These are phyloP conservation scores for Dione juno DNA, from an alignment of 2,888 invertebrate genomes.

Conservation along the genomic window DNA sequence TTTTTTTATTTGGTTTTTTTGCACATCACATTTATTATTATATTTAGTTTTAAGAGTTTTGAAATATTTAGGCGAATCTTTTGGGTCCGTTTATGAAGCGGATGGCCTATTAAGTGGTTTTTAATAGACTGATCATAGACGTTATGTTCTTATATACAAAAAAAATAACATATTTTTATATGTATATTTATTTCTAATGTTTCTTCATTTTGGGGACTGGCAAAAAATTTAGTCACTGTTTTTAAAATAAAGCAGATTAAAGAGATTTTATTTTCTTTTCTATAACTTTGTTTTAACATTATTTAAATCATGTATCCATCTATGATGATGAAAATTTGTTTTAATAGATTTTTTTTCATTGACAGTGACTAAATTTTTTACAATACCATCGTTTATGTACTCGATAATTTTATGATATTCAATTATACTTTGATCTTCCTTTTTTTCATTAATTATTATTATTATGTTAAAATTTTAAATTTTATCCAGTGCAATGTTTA, in stretches of 20 bases:
- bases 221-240: slow-evolving; percentile 24
- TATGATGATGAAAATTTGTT: not conserved
- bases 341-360: not conserved
- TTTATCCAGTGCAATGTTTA: slow-evolving; percentile 41
- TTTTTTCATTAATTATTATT: slow-evolving; percentile 6
- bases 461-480: slow-evolving; percentile 26
- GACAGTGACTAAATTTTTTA: not conserved
- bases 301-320: not conserved
- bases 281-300: not conserved
- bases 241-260: not conserved
- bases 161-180: slow-evolving; percentile 39
- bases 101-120: slow-evolving; percentile 68
- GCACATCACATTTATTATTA: slow-evolving; percentile 39
- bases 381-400: not conserved
- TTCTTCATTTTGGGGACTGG: slow-evolving; percentile 12
- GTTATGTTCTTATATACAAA: slow-evolving; percentile 38
- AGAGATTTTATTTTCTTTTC: not conserved
- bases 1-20: slow-evolving; percentile 22
- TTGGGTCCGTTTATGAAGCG: slow-evolving; percentile 46
- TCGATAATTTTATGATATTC: slow-evolving; percentile 5
- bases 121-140: slow-evolving; percentile 60
- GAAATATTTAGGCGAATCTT: slow-evolving; percentile 39
- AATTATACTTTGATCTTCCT: slow-evolving; percentile 17
- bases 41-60: slow-evolving; percentile 35
- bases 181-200: slow-evolving; percentile 27